Conservation (phyloP, 2,797 vertebrate genomes). For the Apogon talboti region DNA sequence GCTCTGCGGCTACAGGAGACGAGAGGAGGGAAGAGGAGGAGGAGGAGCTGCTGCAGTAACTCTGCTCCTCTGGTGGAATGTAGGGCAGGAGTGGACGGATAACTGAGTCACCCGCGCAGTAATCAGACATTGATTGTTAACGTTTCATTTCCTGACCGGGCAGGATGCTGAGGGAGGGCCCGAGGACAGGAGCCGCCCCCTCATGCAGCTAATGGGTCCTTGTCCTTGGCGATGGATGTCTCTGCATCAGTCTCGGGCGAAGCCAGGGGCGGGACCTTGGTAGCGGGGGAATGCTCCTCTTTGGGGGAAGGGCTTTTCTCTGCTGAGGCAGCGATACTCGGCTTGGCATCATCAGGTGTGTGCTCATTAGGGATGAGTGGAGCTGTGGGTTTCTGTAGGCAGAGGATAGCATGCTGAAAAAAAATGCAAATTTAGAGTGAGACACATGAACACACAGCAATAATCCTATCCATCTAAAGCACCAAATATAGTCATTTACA, state of each 20-base stretch:
- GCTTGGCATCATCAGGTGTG: slow-evolving; percentile 82
- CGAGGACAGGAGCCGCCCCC: slow-evolving; percentile 30
- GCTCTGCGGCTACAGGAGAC: slow-evolving; percentile 53
- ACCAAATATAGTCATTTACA: no score
- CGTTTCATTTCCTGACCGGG: slow-evolving; percentile 54
- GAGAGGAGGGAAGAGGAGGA: slow-evolving; percentile 42
- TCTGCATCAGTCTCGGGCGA: slow-evolving; percentile 78
- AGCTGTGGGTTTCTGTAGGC: slow-evolving; percentile 83
- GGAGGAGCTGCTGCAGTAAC: slow-evolving; percentile 43
- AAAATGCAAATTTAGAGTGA: slow-evolving; percentile 18
- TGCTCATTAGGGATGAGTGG: slow-evolving; percentile 86
- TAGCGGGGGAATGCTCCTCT: slow-evolving; percentile 55
- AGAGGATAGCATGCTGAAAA: slow-evolving; percentile 38
- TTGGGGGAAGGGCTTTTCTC: slow-evolving; percentile 65
- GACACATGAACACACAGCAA: background rate
- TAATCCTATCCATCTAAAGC: no score
- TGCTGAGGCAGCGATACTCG: slow-evolving; percentile 64
- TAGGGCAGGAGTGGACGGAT: slow-evolving; percentile 36
- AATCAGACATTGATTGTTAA: slow-evolving; percentile 61
- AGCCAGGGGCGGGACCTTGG: slow-evolving; percentile 63
- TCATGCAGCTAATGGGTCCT: slow-evolving; percentile 73
- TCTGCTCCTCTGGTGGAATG: slow-evolving; percentile 48
- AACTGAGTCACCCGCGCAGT: slow-evolving; percentile 51
- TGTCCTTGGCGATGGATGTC: slow-evolving; percentile 69
- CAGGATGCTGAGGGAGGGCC: slow-evolving; percentile 36